A percentile compares a stretch with the other conserved stretches of the same genome.
phyloP scores from a whole-genome alignment of 2,113 vertebrate genomes.

The Uropsilus gracilis region DNA sequence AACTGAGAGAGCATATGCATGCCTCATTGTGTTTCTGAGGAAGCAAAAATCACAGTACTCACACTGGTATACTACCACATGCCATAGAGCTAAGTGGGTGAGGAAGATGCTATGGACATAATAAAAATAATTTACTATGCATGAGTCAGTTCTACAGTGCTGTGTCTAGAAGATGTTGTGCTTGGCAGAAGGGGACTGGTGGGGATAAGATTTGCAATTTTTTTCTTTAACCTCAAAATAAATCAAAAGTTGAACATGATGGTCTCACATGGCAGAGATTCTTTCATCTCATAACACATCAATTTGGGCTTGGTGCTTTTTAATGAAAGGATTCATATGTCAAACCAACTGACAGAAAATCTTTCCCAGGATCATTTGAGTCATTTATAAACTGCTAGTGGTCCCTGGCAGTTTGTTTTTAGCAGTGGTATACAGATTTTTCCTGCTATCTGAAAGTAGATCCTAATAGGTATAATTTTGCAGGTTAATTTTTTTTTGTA shows the following conservation, averaged over 20 bases:
- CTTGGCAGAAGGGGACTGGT: background rate
- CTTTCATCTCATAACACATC: background rate
- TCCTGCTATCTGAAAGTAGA: background rate
- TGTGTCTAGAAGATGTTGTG: conserved; percentile 27
- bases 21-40: background rate
- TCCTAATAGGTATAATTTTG: background rate
- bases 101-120: conserved; percentile 6
- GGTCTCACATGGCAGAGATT: background rate
- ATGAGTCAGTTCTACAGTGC: conserved; percentile 18
- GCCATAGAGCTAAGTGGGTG: background rate
- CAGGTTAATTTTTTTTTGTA: background rate
- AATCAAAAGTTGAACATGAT: background rate
- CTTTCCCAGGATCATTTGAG: background rate
- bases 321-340: background rate
- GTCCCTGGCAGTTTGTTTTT: background rate
- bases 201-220: conserved; percentile 29
- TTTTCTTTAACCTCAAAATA: conserved; percentile 45
- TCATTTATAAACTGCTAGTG: background rate
- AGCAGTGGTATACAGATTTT: background rate
- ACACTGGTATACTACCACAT: background rate
- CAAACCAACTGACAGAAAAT: background rate
- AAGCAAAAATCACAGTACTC: background rate
- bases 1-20: background rate
- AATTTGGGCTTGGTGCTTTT: background rate
- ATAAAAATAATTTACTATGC: conserved; percentile 57